Percentiles rank a stretch among this genome's conserved stretches.
phyloP scores from a whole-genome alignment of 2,888 invertebrate genomes.

The Scrobipalpa atriplicella region DNA sequence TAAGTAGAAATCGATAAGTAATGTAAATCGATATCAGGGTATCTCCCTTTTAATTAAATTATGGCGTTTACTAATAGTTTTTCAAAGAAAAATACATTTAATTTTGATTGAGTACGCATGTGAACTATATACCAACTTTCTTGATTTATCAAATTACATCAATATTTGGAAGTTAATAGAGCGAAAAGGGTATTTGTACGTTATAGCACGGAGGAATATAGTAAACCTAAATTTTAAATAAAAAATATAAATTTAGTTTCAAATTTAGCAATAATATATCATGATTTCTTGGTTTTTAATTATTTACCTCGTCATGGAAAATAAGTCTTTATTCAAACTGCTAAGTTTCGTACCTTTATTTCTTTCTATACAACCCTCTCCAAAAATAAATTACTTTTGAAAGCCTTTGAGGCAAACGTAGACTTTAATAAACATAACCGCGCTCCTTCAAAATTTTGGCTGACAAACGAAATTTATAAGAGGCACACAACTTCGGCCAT shows the following conservation, averaged over 20 bases:
- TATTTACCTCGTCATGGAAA: too few relatives aligned
- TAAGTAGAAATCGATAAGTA: conserved; percentile 63
- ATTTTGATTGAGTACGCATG: not conserved
- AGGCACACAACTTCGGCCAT: not conserved
- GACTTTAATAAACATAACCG: not conserved
- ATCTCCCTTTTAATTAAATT: conserved; percentile 62
- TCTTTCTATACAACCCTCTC: not conserved
- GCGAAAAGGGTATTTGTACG: too few relatives aligned
- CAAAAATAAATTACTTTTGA: not conserved
- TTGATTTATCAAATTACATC: not conserved
- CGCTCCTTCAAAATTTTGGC: conserved; percentile 12
- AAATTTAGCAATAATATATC: too few relatives aligned
- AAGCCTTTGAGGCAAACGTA: not conserved
- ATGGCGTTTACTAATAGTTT: conserved; percentile 54
- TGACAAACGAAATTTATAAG: conserved; percentile 17
- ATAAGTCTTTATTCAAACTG: too few relatives aligned
- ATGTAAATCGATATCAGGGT: conserved; percentile 78
- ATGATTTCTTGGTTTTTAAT: too few relatives aligned
- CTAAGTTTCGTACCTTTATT: too few relatives aligned
- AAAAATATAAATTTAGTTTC: too few relatives aligned
- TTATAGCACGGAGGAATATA: too few relatives aligned
- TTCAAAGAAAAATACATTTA: conserved; percentile 31
- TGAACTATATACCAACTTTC: too few relatives aligned
- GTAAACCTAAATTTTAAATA: too few relatives aligned
- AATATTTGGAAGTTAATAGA: too few relatives aligned